Base-by-base conservation (phyloP, 2,113 vertebrate genomes). In the Pedetes capensis region DNA sequence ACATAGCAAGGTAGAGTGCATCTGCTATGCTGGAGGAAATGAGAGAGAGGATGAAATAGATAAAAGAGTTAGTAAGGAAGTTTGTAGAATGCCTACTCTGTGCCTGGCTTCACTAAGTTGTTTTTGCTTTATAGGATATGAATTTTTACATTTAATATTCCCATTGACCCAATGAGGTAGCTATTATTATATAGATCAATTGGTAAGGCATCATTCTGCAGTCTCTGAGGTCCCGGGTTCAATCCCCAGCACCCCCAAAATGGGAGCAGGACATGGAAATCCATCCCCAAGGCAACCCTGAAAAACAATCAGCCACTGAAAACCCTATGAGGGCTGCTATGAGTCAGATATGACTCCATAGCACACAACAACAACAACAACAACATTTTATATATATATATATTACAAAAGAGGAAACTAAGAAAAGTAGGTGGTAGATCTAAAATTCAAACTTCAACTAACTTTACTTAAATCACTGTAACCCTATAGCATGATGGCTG, bases 361-460 rank as follows among this genome's bases (percentile, higher is more conserved):
- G n/a, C n/a, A n/a, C n/a, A n/a, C n/a, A n/a, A n/a, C n/a, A n/a
- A n/a, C n/a, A n/a, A n/a, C n/a, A n/a, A n/a, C n/a, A n/a, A n/a
- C n/a, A n/a, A n/a, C n/a, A n/a, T n/a, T n/a, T n/a, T n/a, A n/a
- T n/a, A n/a, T n/a, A n/a, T n/a, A n/a, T n/a, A n/a, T 22, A 63
- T 63, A 90, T 84, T n/a, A 32, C 34, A 68, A 72, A 68, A 37
- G 8, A 74, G 32, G 27, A 84, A 68, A 79, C 9, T 64, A 79
- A 87, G 10, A 68, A 9, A 68, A 81, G 34, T 61, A 69, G 37
- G 5, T 84, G 39, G 2, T 63, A 1, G 32, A 64, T 53, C 71
- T 75, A 80, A 83, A 96, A 64, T 76, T 89, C 34, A 88, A 79
- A 92, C 22, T 12, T 71, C 84, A 39, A 64, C 34, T 82, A 71